phyloP scores from a whole-genome alignment of 2,888 invertebrate genomes.

The Tanypteryx hageni region DNA sequence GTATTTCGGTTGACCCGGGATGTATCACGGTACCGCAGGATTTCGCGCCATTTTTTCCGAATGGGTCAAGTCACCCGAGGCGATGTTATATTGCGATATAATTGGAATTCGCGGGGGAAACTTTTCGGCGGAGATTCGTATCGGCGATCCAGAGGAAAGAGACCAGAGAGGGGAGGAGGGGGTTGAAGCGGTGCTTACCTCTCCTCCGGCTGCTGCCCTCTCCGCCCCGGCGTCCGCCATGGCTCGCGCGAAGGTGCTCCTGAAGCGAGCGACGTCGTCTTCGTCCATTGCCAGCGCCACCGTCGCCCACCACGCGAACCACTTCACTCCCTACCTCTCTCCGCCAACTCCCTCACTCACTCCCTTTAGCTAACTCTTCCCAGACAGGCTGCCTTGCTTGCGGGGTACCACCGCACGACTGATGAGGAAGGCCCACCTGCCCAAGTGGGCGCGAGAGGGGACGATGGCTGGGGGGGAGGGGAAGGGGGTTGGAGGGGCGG shows the following conservation, averaged over 20 bases:
- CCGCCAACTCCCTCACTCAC: not conserved
- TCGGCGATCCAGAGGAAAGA: not conserved
- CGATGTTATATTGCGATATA: too few species aligned
- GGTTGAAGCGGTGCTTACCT: conserved; percentile 24
- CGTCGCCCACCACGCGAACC: not conserved
- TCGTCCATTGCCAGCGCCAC: conserved; percentile 45
- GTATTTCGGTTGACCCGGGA: too few species aligned
- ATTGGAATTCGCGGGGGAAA: too few species aligned
- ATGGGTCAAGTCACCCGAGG: too few species aligned
- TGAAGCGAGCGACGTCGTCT: conserved; percentile 17
- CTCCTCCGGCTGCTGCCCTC: not conserved
- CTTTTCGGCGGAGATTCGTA: too few species aligned
- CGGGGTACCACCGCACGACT: conserved; percentile 27
- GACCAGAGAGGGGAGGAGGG: not conserved
- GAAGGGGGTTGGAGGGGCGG: not conserved
- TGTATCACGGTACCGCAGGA: too few species aligned
- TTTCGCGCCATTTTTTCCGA: too few species aligned
- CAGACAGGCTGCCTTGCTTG: not conserved
- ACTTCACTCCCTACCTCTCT: not conserved
- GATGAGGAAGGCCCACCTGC: conserved; percentile 40
- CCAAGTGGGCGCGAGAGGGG: not conserved
- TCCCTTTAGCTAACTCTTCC: not conserved
- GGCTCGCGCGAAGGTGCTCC: conserved; percentile 31
- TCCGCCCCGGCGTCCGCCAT: conserved; percentile 14
- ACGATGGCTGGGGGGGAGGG: not conserved